These are phyloP conservation scores for Ostrea denselamellosa DNA, from an alignment of 1,140 invertebrate species.

Conservation along the genomic window DNA sequence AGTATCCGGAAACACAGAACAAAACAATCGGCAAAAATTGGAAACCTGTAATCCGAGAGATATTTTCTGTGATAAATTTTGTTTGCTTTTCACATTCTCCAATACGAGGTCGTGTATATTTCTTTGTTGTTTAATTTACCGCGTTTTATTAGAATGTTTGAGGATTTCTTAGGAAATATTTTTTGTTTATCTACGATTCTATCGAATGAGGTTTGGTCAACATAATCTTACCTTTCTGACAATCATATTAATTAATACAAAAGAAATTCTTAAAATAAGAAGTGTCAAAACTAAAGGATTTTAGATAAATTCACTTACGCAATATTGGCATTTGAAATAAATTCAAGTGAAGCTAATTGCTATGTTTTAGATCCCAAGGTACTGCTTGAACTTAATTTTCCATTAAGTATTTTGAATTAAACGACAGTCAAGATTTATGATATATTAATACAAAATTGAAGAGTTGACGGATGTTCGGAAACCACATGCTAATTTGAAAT, in stretches of 20 bases:
- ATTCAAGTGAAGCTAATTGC: background rate
- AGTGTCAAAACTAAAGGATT: background rate
- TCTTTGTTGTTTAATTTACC: constrained; percentile 21
- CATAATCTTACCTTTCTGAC: background rate
- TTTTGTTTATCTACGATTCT: background rate
- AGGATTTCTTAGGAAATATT: background rate
- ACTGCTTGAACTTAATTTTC: background rate
- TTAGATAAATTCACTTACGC: constrained; percentile 24
- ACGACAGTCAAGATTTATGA: background rate
- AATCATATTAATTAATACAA: background rate
- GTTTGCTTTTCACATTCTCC: background rate
- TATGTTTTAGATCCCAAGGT: background rate
- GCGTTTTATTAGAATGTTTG: background rate
- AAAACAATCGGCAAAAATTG: constrained; percentile 15
- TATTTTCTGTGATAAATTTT: constrained; percentile 17
- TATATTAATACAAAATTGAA: background rate
- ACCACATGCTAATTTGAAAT: too few species aligned
- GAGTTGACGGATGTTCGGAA: too few species aligned
- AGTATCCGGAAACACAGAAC: background rate
- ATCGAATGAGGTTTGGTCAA: constrained; percentile 15
- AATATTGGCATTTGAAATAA: background rate
- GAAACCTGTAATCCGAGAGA: background rate
- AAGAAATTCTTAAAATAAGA: background rate
- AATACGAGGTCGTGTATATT: constrained; percentile 22
- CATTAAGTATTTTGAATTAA: background rate